A percentile compares a stretch with the other conserved stretches of the same genome.
Evolutionary conservation across 2,888 invertebrate species (phyloP).

Genomic region (Sisyra terminalis): DNA sequence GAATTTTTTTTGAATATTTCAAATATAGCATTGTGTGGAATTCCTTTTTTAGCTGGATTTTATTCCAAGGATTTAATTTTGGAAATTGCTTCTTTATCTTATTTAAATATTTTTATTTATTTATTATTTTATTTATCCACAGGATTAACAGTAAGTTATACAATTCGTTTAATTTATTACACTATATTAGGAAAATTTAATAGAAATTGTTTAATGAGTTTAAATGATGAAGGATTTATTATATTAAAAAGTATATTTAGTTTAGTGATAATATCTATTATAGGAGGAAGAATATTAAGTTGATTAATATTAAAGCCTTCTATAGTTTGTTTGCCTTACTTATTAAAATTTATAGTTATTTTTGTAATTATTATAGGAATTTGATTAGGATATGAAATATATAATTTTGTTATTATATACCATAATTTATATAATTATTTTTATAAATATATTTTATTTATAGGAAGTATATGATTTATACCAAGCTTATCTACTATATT

Average conservation of each 20-base stretch:
- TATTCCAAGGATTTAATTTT: conserved; percentile 48
- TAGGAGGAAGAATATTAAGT: conserved; percentile 30
- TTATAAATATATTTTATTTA: too few relatives aligned
- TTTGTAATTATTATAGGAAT: too few relatives aligned
- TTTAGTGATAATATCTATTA: conserved; percentile 28
- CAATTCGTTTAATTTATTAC: conserved; percentile 35
- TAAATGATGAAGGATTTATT: too few relatives aligned
- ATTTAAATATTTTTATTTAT: conserved; percentile 36
- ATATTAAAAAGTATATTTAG: too few relatives aligned
- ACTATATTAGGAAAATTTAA: conserved; percentile 27
- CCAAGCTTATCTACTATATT: neutral
- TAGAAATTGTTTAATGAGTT: too few relatives aligned
- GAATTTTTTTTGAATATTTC: conserved; percentile 39
- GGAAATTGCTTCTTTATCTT: conserved; percentile 33
- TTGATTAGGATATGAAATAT: too few relatives aligned
- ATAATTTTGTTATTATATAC: too few relatives aligned
- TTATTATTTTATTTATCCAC: conserved; percentile 37
- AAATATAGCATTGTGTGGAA: conserved; percentile 41
- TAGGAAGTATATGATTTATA: neutral
- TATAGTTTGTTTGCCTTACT: too few relatives aligned
- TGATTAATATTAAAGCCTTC: too few relatives aligned
- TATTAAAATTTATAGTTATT: too few relatives aligned
- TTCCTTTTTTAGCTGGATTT: too few relatives aligned
- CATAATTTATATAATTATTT: conserved; percentile 29
- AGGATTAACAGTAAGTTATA: too few relatives aligned